Evolutionary conservation across 2,797 vertebrate genomes (phyloP), one percentile per base, ranked within the genome.

Genomic region (Austrolebias charrua): DNA sequence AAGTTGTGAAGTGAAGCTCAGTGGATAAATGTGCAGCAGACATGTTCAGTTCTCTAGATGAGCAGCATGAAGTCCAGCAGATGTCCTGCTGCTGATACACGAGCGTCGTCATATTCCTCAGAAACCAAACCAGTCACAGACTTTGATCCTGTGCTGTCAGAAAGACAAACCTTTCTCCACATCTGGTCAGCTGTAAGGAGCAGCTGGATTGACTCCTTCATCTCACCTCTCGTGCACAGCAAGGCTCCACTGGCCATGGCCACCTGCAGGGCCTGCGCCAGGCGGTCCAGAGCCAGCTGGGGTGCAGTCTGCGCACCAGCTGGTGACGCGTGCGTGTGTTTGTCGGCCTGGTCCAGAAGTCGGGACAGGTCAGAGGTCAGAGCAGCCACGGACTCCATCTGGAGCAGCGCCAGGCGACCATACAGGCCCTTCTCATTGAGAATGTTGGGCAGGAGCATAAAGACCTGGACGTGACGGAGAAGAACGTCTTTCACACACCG

Each of bases 181-280:
- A 38, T 3, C 35, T 10, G 35, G 10, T 38, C 35, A 38, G 35
- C 35, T 33, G 31, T 33, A 33, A 33, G 9, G 6, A 10, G 4
- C 28, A 14, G 6, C 14, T 8, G 24, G 6, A 1, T 49, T 11
- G 24, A 43, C 9, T 77, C 91, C 71, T 71, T 98, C 96, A 96
- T 91, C 91, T 73, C 71, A 98, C 98, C 98, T 91, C 97, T 91
- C 0, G 97, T 94, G 82, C 96, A 98, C 44, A 99, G 93, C 71
- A 99, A 86, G 0, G 96, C 96, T 65, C 98, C 95, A 0, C 94
- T 95, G 15, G 97, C 95, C 95, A 98, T 94, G 69, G 96, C 93
- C 59, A 98, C 96, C 66, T 98, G 98, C 85, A 99, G 73, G 29
- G 95, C 94, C 84, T 98, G 98, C 0, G 96, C 96, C 73, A 98